Percentiles rank a stretch among this genome's conserved stretches.
Evolutionary conservation across 2,113 vertebrate species (phyloP).

Genomic region (Orientallactaga bullata): DNA sequence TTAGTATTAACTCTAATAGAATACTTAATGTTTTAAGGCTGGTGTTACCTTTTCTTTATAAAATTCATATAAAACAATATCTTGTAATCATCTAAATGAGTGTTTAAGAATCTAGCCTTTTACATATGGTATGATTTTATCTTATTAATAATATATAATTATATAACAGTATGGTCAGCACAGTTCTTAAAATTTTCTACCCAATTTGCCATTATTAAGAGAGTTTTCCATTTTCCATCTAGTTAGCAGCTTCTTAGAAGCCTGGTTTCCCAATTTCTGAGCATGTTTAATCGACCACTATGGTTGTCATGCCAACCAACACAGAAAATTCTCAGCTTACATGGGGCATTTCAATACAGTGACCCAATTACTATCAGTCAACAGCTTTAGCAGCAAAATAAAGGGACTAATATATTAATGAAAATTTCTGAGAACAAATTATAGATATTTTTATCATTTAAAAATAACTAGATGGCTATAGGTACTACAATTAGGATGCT

Average conservation of each 20-base stretch:
- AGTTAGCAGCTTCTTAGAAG: slow-evolving; percentile 83
- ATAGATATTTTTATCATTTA: slow-evolving; percentile 74
- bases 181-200: background rate
- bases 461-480: slow-evolving; percentile 61
- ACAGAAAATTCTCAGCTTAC: slow-evolving; percentile 90
- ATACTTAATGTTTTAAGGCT: slow-evolving; percentile 8
- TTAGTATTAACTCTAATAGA: background rate
- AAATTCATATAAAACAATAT: background rate
- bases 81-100: background rate
- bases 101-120: slow-evolving; percentile 32
- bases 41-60: background rate
- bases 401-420: slow-evolving; percentile 89
- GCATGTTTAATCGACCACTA: slow-evolving; percentile 95
- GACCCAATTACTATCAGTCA: slow-evolving; percentile 98
- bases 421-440: slow-evolving; percentile 81
- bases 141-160: slow-evolving; percentile 1
- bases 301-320: slow-evolving; percentile 95
- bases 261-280: slow-evolving; percentile 83
- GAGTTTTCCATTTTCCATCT: slow-evolving; percentile 68
- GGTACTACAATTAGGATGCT: slow-evolving; percentile 38
- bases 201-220: slow-evolving; percentile 45
- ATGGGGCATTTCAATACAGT: slow-evolving; percentile 92
- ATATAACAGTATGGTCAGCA: background rate
- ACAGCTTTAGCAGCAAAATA: slow-evolving; percentile 95
- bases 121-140: background rate